These are phyloP conservation scores for Drosophila varians DNA, from an alignment of 1,140 invertebrate genomes.

Conservation along the genomic window DNA sequence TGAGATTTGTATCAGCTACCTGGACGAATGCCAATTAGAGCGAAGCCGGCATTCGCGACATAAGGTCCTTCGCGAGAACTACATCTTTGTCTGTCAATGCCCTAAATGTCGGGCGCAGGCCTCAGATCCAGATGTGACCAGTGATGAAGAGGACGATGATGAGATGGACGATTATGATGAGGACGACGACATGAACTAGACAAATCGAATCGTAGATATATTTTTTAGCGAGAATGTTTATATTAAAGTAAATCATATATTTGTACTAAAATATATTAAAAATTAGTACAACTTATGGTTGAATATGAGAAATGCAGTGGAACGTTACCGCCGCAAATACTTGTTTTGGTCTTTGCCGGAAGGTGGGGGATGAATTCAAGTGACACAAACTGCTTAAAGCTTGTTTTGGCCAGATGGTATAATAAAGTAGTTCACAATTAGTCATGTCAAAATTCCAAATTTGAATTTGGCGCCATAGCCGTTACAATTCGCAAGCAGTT, in stretches of 20 bases:
- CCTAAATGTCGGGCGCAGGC: conserved; percentile 90
- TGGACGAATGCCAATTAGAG: conserved; percentile 92
- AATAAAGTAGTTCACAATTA: too few relatives aligned
- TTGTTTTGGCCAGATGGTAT: too few relatives aligned
- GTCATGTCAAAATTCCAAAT: too few relatives aligned
- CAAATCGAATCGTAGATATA: not conserved
- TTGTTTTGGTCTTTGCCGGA: too few relatives aligned
- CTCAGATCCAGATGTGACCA: conserved; percentile 92
- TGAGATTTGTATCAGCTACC: conserved; percentile 96
- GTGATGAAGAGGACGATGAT: conserved; percentile 86
- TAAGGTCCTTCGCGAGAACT: conserved; percentile 92
- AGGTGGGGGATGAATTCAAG: too few relatives aligned
- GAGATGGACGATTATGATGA: conserved; percentile 68
- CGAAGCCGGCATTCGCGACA: conserved; percentile 94
- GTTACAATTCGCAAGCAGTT: too few relatives aligned
- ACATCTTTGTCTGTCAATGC: conserved; percentile 88
- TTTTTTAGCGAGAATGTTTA: not conserved
- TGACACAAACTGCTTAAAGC: too few relatives aligned
- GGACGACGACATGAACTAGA: conserved; percentile 69
- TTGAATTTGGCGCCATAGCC: too few relatives aligned
- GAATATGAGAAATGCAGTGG: too few relatives aligned
- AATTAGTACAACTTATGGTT: too few relatives aligned
- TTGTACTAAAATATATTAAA: too few relatives aligned
- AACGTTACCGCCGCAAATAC: too few relatives aligned
- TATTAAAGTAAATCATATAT: not conserved